Base-by-base conservation (phyloP, 1,140 invertebrate species). In the Sarcophaga bullata region DNA sequence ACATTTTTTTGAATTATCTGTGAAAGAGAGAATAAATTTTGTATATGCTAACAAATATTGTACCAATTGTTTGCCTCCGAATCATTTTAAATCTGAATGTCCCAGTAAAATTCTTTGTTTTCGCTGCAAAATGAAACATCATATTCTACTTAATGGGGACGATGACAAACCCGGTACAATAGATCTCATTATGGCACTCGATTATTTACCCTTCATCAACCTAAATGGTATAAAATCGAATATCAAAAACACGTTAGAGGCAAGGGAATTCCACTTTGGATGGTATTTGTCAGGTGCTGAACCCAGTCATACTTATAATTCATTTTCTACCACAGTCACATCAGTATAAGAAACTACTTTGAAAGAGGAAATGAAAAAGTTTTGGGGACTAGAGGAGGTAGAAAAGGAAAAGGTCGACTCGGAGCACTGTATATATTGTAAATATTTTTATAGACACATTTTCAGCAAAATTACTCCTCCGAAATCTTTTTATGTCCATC, bases 41-140 rank as follows among this genome's bases (percentile, higher is more conserved):
- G 72, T 37, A 73, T 37, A 37, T 4, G 11, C 72, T 37, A 73
- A 73, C 25, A 73, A 73, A 46, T 37, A 37, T 11, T 37, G 72
- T 10, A 10, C 46, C 19, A 73, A 73, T 10, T 73, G 72, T 13
- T 25, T 73, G 7, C 46, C 72, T 11, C 72, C 25, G 9, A 25
- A 73, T 73, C 72, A 73, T 73, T 73, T 73, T 37, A 73, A 73
- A 46, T 37, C 72, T 25, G 46, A 73, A 25, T 73, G 72, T 37
- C 19, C 11, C n/a, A 73, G 72, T 73, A 37, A 19, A 3, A 73
- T 11, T 37, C 8, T 4, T 9, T 73, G 17, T 37, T 9, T 9
- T 10, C 37, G 13, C 37, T 73, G 72, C 25, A 11, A 73, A 37
- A 6, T 11, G 3, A 25, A 73, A 25, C 72, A 73, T 73, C 19